Evolutionary conservation across 2,797 vertebrate genomes (phyloP), one percentile per base, ranked within the genome.

Genomic region (Morelia viridis): DNA sequence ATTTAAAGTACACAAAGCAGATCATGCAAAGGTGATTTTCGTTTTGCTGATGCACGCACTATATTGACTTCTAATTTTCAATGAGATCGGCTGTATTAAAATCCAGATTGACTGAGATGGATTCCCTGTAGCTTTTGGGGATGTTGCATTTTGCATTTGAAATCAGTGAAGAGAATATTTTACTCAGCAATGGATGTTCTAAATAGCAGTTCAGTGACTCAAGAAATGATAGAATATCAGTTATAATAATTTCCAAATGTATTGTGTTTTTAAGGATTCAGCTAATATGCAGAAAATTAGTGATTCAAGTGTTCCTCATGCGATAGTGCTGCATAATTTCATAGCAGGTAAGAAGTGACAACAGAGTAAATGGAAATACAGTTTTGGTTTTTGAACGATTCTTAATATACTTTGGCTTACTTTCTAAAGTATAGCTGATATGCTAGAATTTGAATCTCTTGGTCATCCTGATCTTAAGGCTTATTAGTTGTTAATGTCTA

Each of bases 261-360:
- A 26, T 87, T 92, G 64, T 89, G 76, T 96, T 95, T 96, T 76
- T 92, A 94, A 98, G 98, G 97, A 96, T 88, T 94, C 96, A 76
- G 93, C 95, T 87, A 90, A 88, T 10, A 13, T 93, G 91, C 93
- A 90, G 94, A 97, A 95, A 90, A 89, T 94, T 94, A 91, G 92
- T 89, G 97, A 97, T 84, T 83, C 92, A 83, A 90, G 90, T 92
- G 96, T 92, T 62, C 96, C 98, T 50, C 98, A 97, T 86, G 98
- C 98, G 89, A 92, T 99, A 92, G 98, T 97, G 65, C 91, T 98
- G 90, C 97, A 99, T 95, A 98, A 99, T 96, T 99, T 99, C 94
- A 93, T 46, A 94, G 97, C 97, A 94, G 98, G 98, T 98, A 95
- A 96, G 97, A 41, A 90, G 87, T 89, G 53, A 86, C 57, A 35